A percentile compares a stretch with the other conserved stretches of the same genome.
Evolutionary conservation across 2,113 vertebrate genomes (phyloP).

Genomic region (Corvus cornix): DNA sequence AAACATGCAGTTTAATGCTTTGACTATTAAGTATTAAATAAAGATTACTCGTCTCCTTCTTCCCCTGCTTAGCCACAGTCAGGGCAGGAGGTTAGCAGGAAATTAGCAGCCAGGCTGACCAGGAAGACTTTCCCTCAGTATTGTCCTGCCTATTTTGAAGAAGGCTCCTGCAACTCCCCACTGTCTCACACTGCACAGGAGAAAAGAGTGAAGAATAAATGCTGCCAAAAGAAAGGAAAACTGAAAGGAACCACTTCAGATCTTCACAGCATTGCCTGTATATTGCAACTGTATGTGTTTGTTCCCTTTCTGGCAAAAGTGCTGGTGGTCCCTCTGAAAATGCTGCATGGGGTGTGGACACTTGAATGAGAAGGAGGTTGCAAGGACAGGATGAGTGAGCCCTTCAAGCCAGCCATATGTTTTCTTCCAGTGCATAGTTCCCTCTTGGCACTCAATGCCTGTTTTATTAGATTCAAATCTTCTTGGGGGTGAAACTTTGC

Average conservation of each 20-base stretch:
- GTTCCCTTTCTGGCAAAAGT: not conserved
- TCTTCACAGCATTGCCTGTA: not conserved
- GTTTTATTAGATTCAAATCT: not conserved
- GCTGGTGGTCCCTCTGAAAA: not conserved
- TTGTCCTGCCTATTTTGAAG: not conserved
- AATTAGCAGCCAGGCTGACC: not conserved
- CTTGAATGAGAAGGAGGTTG: not conserved
- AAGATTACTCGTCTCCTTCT: not conserved
- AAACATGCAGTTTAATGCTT: not conserved
- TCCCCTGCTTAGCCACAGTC: accelerated
- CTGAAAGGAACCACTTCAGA: not conserved
- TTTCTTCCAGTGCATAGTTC: not conserved
- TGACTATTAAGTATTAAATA: not conserved
- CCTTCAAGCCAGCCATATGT: not conserved
- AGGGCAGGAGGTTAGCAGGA: not conserved
- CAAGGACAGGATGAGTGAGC: not conserved
- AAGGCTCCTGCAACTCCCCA: not conserved
- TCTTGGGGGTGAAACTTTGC: not conserved
- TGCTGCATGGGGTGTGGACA: accelerated
- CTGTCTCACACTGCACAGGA: not conserved
- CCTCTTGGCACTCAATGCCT: not conserved
- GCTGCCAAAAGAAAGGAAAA: not conserved
- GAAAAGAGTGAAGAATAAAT: not conserved
- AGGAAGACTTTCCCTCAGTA: not conserved
- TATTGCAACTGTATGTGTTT: not conserved